Conservation (phyloP, 1,140 invertebrate species). For the Trichoplusia ni region DNA sequence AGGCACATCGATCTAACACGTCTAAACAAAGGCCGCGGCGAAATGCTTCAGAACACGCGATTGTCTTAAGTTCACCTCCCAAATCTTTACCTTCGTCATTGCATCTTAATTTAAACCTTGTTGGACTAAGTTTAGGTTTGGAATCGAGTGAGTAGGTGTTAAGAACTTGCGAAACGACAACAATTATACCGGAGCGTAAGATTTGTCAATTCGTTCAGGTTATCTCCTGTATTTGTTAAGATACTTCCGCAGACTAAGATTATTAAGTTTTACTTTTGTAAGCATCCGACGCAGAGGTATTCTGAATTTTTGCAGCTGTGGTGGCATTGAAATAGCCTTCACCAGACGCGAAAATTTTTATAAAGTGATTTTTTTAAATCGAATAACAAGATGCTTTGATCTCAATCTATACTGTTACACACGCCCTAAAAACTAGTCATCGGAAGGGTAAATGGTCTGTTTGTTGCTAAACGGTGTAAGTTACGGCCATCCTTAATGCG, state of each 20-base stretch:
- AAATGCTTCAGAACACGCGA: slow-evolving; percentile 70
- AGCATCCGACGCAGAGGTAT: too few species aligned
- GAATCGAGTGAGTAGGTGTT: slow-evolving; percentile 38
- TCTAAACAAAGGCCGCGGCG: slow-evolving; percentile 66
- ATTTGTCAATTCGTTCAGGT: neutral
- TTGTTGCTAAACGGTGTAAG: slow-evolving; percentile 48
- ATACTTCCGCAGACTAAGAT: too few species aligned
- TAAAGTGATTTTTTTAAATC: too few species aligned
- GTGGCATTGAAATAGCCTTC: too few species aligned
- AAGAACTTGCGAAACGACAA: slow-evolving; percentile 2
- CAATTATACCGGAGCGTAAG: slow-evolving; percentile 43
- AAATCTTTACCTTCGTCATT: slow-evolving; percentile 23
- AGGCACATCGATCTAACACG: slow-evolving; percentile 78
- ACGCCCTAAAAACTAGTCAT: too few species aligned
- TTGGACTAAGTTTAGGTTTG: slow-evolving; percentile 38
- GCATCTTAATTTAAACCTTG: slow-evolving; percentile 37
- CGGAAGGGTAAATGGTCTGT: too few species aligned
- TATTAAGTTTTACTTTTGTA: too few species aligned
- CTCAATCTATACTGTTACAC: too few species aligned
- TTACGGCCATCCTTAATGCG: slow-evolving; percentile 52
- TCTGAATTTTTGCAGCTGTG: too few species aligned
- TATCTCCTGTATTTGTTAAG: neutral
- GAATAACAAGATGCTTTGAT: too few species aligned
- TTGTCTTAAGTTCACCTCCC: slow-evolving; percentile 56
- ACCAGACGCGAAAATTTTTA: too few species aligned